Evolutionary conservation across 2,113 vertebrate genomes (phyloP), one percentile per base, ranked within the genome.

Genomic region (Laterallus jamaicensis): DNA sequence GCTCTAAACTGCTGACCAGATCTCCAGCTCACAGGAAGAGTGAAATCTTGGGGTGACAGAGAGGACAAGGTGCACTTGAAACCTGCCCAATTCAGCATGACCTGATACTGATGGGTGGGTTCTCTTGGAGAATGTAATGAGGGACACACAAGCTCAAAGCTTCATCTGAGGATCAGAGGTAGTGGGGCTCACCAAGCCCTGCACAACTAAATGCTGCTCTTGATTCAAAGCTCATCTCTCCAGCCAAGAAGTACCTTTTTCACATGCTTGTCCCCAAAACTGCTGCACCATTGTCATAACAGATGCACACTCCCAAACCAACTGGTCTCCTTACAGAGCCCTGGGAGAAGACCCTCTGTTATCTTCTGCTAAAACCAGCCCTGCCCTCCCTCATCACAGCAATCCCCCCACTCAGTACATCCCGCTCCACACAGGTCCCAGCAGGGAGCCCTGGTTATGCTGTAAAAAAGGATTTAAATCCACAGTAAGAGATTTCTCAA

Each of bases 221-320:
- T 73, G 6, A 79, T 75, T 50, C 75, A 82, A 58, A 75, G 47
- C 10, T 29, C 7, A 0, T 31, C 15, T 67, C 29, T 42, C 16
- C 32, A 90, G 35, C 9, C 21, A 64, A 81, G 55, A 78, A 90
- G 32, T n/a, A 11, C 2, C 5, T 31, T 54, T 71, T 90, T 35
- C 20, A 37, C 2, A 1, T 76, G 56, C 15, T 79, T 71, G 15
- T 32, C 62, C 52, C 50, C 14, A 42, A 69, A 82, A 1, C 7
- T 32, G 11, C 21, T 64, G 29, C 39, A 42, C 58, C 1, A 0
- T 47, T 77, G 14, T 26, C 22, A 31, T 32, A 64, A 49, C 1
- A 7, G 49, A 19, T 0, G 6, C 5, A 66, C 35, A 37, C 8
- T 18, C 44, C 44, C 44, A 18, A 47, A 17, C 44, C 3, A 2